These are phyloP conservation scores for Tortricodes alternella DNA, from an alignment of 2,888 invertebrate genomes.

Conservation along the genomic window DNA sequence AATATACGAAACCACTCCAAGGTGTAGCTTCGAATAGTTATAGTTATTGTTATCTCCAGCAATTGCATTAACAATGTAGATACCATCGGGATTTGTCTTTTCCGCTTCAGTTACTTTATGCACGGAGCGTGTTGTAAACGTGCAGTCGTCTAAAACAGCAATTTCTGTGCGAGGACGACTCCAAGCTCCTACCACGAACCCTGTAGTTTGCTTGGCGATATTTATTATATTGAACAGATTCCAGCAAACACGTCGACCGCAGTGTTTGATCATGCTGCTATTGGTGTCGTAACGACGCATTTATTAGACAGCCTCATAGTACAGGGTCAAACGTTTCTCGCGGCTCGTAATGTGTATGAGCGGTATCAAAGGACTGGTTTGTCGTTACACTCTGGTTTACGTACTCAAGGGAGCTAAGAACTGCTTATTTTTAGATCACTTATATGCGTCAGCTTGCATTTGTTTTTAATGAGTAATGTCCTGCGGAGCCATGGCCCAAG, in stretches of 20 bases:
- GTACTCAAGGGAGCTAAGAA: slow-evolving; percentile 42
- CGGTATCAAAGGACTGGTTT: slow-evolving; percentile 64
- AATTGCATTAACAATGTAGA: slow-evolving; percentile 55
- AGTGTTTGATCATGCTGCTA: slow-evolving; percentile 35
- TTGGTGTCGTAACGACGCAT: slow-evolving; percentile 44
- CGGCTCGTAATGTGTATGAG: slow-evolving; percentile 34
- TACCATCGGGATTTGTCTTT: slow-evolving; percentile 51
- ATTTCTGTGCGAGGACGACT: slow-evolving; percentile 47
- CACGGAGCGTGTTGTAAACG: slow-evolving; percentile 43
- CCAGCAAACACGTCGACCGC: neutral
- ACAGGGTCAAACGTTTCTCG: slow-evolving; percentile 45
- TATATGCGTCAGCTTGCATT: slow-evolving; percentile 26
- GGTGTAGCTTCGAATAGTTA: slow-evolving; percentile 37
- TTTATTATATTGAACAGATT: neutral
- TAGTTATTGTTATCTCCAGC: slow-evolving; percentile 47
- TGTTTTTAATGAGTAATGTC: slow-evolving; percentile 43
- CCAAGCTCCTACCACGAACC: slow-evolving; percentile 39
- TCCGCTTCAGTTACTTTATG: slow-evolving; percentile 52
- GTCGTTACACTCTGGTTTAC: slow-evolving; percentile 47
- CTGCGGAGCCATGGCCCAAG: slow-evolving; percentile 10
- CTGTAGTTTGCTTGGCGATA: slow-evolving; percentile 6
- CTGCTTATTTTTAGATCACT: slow-evolving; percentile 45
- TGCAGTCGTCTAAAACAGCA: slow-evolving; percentile 55
- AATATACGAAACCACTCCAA: slow-evolving; percentile 41
- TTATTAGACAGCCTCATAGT: slow-evolving; percentile 40